phyloP scores from a whole-genome alignment of 2,797 vertebrate species.

The Helarctos malayanus region DNA sequence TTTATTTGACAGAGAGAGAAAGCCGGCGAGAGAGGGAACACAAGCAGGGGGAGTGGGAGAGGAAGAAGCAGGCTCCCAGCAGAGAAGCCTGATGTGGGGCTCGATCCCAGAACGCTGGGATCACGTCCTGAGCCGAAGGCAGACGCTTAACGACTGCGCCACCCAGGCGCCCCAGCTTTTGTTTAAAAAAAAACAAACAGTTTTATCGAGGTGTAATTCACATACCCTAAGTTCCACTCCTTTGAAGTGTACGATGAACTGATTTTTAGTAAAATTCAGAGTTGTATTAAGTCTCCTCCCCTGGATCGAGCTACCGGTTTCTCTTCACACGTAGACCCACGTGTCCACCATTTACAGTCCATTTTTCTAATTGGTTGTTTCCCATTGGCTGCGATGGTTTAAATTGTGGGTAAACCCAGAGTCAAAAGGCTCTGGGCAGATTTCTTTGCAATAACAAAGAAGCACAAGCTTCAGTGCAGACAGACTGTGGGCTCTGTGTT shows the following conservation, averaged over 20 bases:
- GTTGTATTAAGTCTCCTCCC: neutral
- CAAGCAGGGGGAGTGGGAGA: no score
- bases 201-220: neutral
- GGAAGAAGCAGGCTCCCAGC: no score
- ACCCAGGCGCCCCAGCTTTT: no score
- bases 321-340: neutral
- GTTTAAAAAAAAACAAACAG: no score
- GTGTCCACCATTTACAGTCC: no score
- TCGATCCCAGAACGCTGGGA: no score
- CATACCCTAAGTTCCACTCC: neutral
- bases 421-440: neutral
- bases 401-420: neutral
- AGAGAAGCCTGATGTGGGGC: no score
- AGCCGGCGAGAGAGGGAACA: no score
- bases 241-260: neutral
- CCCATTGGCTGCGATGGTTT: neutral
- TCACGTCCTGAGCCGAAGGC: no score
- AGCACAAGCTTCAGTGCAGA: neutral
- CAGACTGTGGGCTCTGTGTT: neutral
- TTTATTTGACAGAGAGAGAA: no score
- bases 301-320: neutral
- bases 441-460: neutral
- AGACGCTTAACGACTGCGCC: no score
- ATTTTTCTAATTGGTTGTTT: neutral
- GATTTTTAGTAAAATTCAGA: constrained; percentile 1